Conservation (phyloP, 2,888 invertebrate genomes). For the Ecliptopera silaceata region DNA sequence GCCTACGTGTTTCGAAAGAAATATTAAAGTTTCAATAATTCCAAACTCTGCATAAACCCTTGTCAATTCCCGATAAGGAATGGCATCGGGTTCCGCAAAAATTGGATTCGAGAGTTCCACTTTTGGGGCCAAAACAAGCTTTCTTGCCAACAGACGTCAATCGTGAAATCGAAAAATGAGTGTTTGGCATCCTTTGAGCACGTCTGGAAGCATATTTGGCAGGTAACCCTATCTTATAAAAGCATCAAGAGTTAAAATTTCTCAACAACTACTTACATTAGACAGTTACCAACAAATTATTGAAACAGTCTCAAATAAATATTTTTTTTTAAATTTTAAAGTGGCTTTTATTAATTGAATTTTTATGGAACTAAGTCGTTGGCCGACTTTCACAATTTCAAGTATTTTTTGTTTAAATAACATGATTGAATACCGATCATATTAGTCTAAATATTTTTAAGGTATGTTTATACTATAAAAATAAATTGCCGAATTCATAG, state of each 20-base stretch:
- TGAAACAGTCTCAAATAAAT: no score
- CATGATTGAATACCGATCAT: no score
- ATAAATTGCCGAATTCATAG: no score
- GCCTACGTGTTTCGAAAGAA: not conserved
- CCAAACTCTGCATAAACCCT: constrained; percentile 1
- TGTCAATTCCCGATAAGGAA: constrained; percentile 7
- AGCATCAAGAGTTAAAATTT: constrained; percentile 1
- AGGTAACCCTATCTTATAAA: constrained; percentile 11
- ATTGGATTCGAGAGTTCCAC: constrained; percentile 13
- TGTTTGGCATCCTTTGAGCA: not conserved
- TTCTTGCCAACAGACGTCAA: constrained; percentile 25
- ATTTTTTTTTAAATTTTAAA: no score
- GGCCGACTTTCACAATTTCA: no score
- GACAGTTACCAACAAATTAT: not conserved
- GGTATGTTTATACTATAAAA: no score
- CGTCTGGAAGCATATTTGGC: constrained; percentile 12
- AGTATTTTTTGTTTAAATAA: no score
- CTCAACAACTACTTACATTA: no score
- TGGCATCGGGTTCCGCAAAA: constrained; percentile 8
- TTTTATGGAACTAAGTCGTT: no score
- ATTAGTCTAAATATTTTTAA: no score
- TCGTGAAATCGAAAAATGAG: constrained; percentile 25
- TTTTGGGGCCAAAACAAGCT: constrained; percentile 23
- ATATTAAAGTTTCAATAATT: constrained; percentile 3
- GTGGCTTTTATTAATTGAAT: no score